phyloP scores from a whole-genome alignment of 2,888 invertebrate genomes.

The Mesochorus sp. region DNA sequence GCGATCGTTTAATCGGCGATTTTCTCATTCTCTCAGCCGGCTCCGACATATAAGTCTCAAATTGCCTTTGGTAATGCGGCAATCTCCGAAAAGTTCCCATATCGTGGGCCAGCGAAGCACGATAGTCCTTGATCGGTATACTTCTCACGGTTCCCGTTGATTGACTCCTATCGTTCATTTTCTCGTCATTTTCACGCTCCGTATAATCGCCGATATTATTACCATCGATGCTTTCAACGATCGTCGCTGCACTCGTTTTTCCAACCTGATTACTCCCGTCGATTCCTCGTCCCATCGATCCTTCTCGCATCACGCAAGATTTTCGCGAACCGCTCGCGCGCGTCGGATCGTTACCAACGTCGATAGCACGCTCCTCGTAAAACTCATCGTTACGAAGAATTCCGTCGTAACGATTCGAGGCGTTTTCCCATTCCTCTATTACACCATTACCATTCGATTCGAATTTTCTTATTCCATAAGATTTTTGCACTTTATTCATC shows the following conservation, averaged over 20 bases:
- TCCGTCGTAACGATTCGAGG: constrained; percentile 57
- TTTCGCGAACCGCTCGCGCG: not conserved
- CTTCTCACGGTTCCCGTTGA: constrained; percentile 69
- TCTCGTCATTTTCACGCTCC: not conserved
- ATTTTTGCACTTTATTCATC: constrained; percentile 31
- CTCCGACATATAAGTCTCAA: constrained; percentile 67
- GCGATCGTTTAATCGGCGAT: not conserved
- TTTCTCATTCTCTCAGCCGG: constrained; percentile 64
- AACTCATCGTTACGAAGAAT: constrained; percentile 68
- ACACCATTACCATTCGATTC: constrained; percentile 67
- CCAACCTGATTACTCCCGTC: constrained; percentile 22
- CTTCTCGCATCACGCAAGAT: not conserved
- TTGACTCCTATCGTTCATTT: not conserved
- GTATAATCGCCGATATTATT: not conserved
- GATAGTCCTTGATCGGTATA: constrained; percentile 75
- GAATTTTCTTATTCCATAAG: constrained; percentile 33
- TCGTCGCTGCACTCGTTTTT: constrained; percentile 20
- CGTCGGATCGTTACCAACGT: constrained; percentile 65
- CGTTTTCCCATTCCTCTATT: constrained; percentile 76
- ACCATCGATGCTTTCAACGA: constrained; percentile 1
- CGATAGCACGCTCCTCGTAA: constrained; percentile 76
- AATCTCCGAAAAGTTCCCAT: constrained; percentile 71
- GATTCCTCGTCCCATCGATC: constrained; percentile 20
- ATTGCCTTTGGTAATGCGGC: constrained; percentile 69
- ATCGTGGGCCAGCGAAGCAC: constrained; percentile 72